These are phyloP conservation scores for Hippocampus mohnikei DNA, from an alignment of 2,113 vertebrate genomes.

Conservation along the genomic window DNA sequence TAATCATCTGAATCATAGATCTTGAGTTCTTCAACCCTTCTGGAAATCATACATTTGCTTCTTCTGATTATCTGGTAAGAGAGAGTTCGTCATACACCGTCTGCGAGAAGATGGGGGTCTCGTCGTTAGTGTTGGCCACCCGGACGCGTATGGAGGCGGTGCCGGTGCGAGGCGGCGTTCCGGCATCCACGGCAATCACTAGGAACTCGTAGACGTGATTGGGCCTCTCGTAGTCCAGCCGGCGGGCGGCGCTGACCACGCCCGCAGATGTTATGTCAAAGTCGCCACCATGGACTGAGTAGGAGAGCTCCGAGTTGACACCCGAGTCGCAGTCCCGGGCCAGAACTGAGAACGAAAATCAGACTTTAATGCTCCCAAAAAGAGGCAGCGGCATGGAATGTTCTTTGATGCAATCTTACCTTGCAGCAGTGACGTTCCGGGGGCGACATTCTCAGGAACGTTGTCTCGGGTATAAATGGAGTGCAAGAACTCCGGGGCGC, in stretches of 20 bases:
- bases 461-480: slow-evolving; percentile 85
- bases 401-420: slow-evolving; percentile 57
- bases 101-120: slow-evolving; percentile 82
- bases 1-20: no score
- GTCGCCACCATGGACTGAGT: slow-evolving; percentile 79
- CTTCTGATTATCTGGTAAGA: not conserved
- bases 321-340: slow-evolving; percentile 85
- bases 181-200: slow-evolving; percentile 83
- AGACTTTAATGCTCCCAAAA: not conserved
- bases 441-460: slow-evolving; percentile 75
- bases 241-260: slow-evolving; percentile 76
- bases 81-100: slow-evolving; percentile 74
- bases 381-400: not conserved
- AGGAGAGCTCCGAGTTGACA: slow-evolving; percentile 80
- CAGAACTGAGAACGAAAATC: slow-evolving; percentile 68
- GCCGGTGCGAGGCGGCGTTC: slow-evolving; percentile 79
- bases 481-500: slow-evolving; percentile 84
- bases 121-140: slow-evolving; percentile 82
- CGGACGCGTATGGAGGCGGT: slow-evolving; percentile 80
- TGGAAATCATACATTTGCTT: no score
- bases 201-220: slow-evolving; percentile 88
- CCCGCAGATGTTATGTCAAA: slow-evolving; percentile 80
- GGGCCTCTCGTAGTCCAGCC: slow-evolving; percentile 81
- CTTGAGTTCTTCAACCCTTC: no score
- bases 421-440: slow-evolving; percentile 81